Evolutionary conservation across 2,797 vertebrate genomes (phyloP).

Genomic region (Anguilla anguilla): DNA sequence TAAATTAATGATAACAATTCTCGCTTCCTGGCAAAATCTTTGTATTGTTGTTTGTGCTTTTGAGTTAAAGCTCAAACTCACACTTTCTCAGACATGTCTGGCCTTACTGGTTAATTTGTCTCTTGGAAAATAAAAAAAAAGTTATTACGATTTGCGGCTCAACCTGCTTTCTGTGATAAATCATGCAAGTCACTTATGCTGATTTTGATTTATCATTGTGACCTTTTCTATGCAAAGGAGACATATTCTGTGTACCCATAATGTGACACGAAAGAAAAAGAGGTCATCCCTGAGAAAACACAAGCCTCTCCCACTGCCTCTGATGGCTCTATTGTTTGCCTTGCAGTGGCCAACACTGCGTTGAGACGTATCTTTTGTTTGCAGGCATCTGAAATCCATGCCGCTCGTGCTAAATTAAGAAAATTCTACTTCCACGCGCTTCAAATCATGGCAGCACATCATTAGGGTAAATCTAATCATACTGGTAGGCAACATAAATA

Average conservation of each 20-base stretch:
- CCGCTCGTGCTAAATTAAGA: constrained; percentile 11
- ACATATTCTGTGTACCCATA: constrained; percentile 66
- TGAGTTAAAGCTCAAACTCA: constrained; percentile 53
- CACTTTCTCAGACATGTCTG: constrained; percentile 51
- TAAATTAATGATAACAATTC: constrained; percentile 44
- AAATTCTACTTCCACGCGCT: neutral
- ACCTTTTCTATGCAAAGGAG: constrained; percentile 83
- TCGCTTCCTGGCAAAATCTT: neutral
- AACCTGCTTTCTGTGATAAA: constrained; percentile 73
- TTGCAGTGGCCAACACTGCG: constrained; percentile 43
- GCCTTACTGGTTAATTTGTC: constrained; percentile 65
- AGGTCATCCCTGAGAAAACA: constrained; percentile 72
- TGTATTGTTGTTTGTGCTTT: constrained; percentile 43
- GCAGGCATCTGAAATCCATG: constrained; percentile 35
- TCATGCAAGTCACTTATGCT: constrained; percentile 63
- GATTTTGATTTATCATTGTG: constrained; percentile 79
- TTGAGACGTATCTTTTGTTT: constrained; percentile 46
- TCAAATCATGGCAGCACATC: constrained; percentile 13
- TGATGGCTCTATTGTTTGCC: constrained; percentile 66
- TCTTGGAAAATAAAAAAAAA: constrained; percentile 56
- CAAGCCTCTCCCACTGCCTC: constrained; percentile 50
- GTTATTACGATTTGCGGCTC: constrained; percentile 70
- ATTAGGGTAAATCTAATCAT: constrained; percentile 31
- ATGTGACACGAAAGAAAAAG: constrained; percentile 75
- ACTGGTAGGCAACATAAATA: constrained; percentile 30